phyloP scores from a whole-genome alignment of 2,113 vertebrate species.

The Pitta sordida region DNA sequence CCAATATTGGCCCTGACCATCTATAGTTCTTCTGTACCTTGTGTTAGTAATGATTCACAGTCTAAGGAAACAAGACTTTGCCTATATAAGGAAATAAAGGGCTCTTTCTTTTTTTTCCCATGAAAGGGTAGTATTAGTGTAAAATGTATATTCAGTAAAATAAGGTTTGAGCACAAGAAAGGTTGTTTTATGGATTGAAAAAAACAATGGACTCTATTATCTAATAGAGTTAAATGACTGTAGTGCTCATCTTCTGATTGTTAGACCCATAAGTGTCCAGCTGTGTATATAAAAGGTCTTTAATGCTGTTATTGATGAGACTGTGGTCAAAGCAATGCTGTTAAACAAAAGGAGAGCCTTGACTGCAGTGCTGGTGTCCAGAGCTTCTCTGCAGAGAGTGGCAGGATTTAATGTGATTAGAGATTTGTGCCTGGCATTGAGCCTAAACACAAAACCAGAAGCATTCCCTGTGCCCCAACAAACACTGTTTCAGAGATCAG shows the following conservation, averaged over 20 bases:
- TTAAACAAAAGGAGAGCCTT: background rate
- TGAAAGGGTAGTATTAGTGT: background rate
- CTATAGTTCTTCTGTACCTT: background rate
- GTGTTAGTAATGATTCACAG: background rate
- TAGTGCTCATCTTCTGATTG: background rate
- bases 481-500: background rate
- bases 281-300: slow-evolving; percentile 12
- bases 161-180: background rate
- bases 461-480: background rate
- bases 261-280: background rate
- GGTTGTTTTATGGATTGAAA: background rate
- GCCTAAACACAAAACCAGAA: background rate
- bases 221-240: background rate
- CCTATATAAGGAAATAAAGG: background rate
- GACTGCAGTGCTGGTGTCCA: background rate
- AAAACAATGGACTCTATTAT: background rate
- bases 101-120: background rate
- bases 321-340: background rate
- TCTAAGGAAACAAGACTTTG: background rate
- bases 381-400: background rate
- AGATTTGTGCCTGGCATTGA: background rate
- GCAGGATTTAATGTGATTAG: slow-evolving; percentile 13
- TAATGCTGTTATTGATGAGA: background rate
- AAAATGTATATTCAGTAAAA: background rate
- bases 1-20: background rate